Percentiles rank a stretch among this genome's conserved stretches.
Evolutionary conservation across 2,797 vertebrate species (phyloP).

Genomic region (Pseudochirops cupreus): DNA sequence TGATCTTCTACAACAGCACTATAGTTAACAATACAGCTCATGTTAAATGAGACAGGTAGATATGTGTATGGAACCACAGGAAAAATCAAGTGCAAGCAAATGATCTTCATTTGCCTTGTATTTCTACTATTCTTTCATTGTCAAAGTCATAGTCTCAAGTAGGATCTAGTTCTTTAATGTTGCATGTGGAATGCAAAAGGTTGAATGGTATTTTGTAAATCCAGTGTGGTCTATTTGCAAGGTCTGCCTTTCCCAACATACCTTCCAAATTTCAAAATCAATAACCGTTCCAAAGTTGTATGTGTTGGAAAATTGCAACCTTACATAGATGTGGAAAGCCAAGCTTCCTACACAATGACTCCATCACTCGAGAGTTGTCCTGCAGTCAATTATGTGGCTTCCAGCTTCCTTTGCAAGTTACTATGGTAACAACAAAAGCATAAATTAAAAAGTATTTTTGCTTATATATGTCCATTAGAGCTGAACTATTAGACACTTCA

Average conservation of each 20-base stretch:
- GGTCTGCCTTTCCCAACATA: constrained; percentile 48
- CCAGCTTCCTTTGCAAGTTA: constrained; percentile 72
- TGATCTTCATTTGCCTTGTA: constrained; percentile 68
- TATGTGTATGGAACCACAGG: constrained; percentile 65
- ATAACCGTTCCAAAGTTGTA: constrained; percentile 73
- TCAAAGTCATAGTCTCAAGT: constrained; percentile 52
- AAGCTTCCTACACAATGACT: constrained; percentile 72
- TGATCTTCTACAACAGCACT: constrained; percentile 35
- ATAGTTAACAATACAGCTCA: constrained; percentile 47
- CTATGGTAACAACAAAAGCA: constrained; percentile 82
- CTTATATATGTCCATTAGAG: constrained; percentile 74
- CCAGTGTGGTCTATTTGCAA: constrained; percentile 71
- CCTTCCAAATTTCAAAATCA: constrained; percentile 73
- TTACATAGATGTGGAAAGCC: constrained; percentile 72
- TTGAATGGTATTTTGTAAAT: constrained; percentile 74
- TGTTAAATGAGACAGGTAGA: constrained; percentile 57
- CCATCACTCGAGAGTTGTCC: constrained; percentile 77
- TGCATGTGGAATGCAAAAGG: constrained; percentile 53
- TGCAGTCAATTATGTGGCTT: constrained; percentile 75
- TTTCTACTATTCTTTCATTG: constrained; percentile 71
- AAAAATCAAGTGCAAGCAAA: constrained; percentile 72
- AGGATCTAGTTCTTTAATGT: constrained; percentile 39
- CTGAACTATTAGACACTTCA: constrained; percentile 76
- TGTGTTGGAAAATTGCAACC: constrained; percentile 74
- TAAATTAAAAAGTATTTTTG: constrained; percentile 79